A percentile compares a stretch with the other conserved stretches of the same genome.
These are phyloP conservation scores for Glareola pratincola DNA, from an alignment of 2,113 vertebrate genomes.

Conservation along the genomic window DNA sequence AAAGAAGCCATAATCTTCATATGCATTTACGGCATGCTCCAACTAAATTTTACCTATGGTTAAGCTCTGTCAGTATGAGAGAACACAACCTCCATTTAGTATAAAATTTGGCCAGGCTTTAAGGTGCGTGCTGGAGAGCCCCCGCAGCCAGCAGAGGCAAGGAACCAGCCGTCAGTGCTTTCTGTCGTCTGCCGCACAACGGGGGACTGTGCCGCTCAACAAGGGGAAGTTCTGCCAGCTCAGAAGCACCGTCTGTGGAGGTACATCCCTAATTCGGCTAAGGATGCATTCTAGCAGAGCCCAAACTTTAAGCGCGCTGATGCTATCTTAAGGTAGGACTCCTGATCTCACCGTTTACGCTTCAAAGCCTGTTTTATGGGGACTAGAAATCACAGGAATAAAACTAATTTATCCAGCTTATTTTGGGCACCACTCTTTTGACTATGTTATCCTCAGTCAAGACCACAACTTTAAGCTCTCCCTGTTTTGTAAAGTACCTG, in stretches of 20 bases:
- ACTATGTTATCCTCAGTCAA: neutral
- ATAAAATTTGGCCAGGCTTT: neutral
- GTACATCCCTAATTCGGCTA: neutral
- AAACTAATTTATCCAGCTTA: neutral
- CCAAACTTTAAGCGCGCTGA: neutral
- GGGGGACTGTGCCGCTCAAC: neutral
- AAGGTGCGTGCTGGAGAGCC: neutral
- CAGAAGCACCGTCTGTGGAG: neutral
- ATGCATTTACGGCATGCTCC: neutral
- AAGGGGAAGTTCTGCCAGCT: neutral
- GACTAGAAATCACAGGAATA: neutral
- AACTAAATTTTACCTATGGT: neutral
- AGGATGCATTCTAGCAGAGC: neutral
- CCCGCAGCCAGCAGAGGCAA: neutral
- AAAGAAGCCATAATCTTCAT: neutral
- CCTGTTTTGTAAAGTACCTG: neutral
- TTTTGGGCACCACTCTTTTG: neutral
- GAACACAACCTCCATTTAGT: constrained; percentile 10
- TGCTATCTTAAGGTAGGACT: neutral
- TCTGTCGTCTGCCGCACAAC: neutral
- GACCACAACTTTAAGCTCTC: neutral
- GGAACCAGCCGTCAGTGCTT: neutral
- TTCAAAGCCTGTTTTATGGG: neutral
- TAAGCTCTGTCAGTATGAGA: neutral
- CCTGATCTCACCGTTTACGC: neutral